These are phyloP conservation scores for Zoanthus solanderi DNA, from an alignment of 92 coral and sea anemone genomes.

Conservation along the genomic window DNA sequence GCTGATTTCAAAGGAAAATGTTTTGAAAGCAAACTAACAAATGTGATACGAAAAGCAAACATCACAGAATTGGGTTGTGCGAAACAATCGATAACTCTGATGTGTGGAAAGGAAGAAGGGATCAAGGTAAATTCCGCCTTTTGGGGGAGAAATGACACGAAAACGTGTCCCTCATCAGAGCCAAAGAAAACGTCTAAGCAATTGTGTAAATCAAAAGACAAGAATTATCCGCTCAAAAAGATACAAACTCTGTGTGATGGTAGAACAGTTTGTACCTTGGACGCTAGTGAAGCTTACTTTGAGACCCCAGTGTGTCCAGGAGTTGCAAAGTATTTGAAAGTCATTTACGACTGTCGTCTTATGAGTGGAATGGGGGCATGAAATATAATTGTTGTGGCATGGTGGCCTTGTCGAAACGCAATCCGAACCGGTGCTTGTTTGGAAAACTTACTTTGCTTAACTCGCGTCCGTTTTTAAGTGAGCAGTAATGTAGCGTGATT, in stretches of 20 bases:
- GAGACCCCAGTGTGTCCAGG: conserved; percentile 81
- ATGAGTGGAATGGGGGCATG: conserved; percentile 91
- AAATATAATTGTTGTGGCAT: background rate
- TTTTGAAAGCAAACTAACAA: conserved; percentile 77
- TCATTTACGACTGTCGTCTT: conserved; percentile 88
- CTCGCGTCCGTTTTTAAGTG: too few relatives aligned
- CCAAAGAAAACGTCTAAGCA: conserved; percentile 58
- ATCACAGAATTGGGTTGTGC: conserved; percentile 77
- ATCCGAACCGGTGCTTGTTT: background rate
- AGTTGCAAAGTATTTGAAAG: conserved; percentile 82
- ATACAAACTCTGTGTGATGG: conserved; percentile 74
- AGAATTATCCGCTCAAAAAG: conserved; percentile 72
- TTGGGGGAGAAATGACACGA: conserved; percentile 94
- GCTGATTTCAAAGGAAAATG: conserved; percentile 3
- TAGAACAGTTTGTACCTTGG: conserved; percentile 67
- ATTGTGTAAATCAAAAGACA: conserved; percentile 70
- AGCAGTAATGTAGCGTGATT: too few relatives aligned
- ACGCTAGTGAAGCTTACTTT: conserved; percentile 79
- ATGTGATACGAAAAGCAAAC: conserved; percentile 71
- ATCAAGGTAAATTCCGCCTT: conserved; percentile 89
- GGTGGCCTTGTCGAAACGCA: background rate
- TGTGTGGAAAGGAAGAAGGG: conserved; percentile 79
- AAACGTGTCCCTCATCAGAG: conserved; percentile 70
- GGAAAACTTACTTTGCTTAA: too few relatives aligned
- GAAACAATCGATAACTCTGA: conserved; percentile 61